Evolutionary conservation across 2,113 vertebrate genomes (phyloP).

Genomic region (Oncorhynchus nerka): DNA sequence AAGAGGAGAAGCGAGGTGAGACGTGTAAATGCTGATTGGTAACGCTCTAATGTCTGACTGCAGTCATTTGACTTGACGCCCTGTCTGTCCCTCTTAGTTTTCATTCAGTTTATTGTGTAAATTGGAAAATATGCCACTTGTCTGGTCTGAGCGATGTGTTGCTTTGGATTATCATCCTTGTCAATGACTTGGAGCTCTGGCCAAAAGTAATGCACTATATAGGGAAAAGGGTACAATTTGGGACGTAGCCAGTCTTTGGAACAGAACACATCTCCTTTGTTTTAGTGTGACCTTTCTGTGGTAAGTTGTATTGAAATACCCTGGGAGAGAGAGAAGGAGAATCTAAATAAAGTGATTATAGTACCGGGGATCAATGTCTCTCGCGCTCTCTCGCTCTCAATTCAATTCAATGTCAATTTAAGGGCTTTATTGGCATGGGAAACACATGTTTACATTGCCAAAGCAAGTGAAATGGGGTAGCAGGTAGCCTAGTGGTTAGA

Average conservation of each 20-base stretch:
- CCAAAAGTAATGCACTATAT: no score
- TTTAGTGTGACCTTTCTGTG: slow-evolving; percentile 59
- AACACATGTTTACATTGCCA: no score
- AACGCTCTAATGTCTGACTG: slow-evolving; percentile 26
- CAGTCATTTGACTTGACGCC: slow-evolving; percentile 48
- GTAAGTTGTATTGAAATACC: slow-evolving; percentile 67
- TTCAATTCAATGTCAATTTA: no score
- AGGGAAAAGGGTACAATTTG: no score
- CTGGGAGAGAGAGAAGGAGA: slow-evolving; percentile 17
- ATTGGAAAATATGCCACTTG: no score
- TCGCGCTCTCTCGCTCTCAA: not conserved
- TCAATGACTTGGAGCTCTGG: no score
- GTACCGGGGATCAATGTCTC: slow-evolving; percentile 46
- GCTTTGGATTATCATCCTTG: not conserved
- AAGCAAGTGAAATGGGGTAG: no score
- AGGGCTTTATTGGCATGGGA: no score
- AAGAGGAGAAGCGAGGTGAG: slow-evolving; percentile 22
- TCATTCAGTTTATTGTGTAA: no score
- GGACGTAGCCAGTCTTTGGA: slow-evolving; percentile 5
- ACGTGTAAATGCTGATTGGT: slow-evolving; percentile 47
- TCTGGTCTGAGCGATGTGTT: no score
- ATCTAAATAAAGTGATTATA: slow-evolving; percentile 66
- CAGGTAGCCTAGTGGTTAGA: no score
- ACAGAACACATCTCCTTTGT: slow-evolving; percentile 37
- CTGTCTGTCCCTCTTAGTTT: no score